These are phyloP conservation scores for Aeoliscus strigatus DNA, from an alignment of 2,797 vertebrate genomes.

Conservation along the genomic window DNA sequence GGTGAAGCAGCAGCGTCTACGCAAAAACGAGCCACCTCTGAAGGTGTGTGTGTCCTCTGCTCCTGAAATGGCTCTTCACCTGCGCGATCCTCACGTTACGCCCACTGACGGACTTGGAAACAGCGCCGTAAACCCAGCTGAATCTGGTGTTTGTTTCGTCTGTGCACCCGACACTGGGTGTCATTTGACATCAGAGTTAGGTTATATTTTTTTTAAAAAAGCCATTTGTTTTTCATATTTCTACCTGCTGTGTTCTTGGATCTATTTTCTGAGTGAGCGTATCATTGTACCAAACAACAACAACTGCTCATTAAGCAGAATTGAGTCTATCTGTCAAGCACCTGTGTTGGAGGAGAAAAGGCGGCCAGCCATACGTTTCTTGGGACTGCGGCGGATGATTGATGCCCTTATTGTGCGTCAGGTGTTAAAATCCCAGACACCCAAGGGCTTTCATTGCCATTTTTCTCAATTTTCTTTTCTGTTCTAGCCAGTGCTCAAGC, in stretches of 20 bases:
- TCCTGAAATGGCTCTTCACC: too few relatives aligned
- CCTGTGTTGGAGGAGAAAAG: slow-evolving; percentile 27
- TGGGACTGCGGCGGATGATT: slow-evolving; percentile 32
- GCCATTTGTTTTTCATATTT: neutral
- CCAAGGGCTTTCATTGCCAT: slow-evolving; percentile 10
- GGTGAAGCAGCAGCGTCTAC: too few relatives aligned
- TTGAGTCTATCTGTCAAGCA: slow-evolving; percentile 42
- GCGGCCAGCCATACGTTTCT: slow-evolving; percentile 28
- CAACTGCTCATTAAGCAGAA: slow-evolving; percentile 53
- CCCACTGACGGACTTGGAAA: too few relatives aligned
- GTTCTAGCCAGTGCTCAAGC: neutral
- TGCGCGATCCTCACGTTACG: too few relatives aligned
- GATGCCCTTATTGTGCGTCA: slow-evolving; percentile 36
- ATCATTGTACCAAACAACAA: slow-evolving; percentile 25
- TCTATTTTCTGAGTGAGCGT: slow-evolving; percentile 12
- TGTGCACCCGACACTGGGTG: too few relatives aligned
- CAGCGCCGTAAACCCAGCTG: too few relatives aligned
- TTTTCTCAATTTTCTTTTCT: neutral
- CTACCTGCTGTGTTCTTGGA: slow-evolving; percentile 2
- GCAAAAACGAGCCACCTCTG: too few relatives aligned
- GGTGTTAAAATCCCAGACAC: slow-evolving; percentile 27
- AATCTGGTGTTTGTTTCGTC: too few relatives aligned
- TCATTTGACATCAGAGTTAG: too few relatives aligned
- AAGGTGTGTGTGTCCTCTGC: too few relatives aligned
- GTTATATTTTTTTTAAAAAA: too few relatives aligned